Conservation (phyloP, 2,888 invertebrate species). For the Lymantria dispar region DNA sequence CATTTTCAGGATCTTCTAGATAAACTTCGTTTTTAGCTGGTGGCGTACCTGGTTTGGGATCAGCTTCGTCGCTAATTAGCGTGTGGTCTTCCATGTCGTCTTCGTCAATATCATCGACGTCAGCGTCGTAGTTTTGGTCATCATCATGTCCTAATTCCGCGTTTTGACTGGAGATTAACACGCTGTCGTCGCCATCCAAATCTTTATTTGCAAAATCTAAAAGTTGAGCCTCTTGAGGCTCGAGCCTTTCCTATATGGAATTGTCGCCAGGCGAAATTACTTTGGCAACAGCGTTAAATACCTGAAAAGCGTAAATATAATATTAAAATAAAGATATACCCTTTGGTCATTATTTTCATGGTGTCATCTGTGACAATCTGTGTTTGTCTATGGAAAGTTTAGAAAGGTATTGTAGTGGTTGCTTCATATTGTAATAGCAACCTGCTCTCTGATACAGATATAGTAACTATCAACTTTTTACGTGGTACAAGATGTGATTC, state of each 20-base stretch:
- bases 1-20: conserved; percentile 8
- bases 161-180: neutral
- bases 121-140: conserved; percentile 15
- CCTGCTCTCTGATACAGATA: too few relatives aligned
- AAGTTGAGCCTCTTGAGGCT: conserved; percentile 28
- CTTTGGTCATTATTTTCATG: too few relatives aligned
- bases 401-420: too few relatives aligned
- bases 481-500: too few relatives aligned
- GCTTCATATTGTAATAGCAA: too few relatives aligned
- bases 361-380: too few relatives aligned
- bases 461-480: too few relatives aligned
- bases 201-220: conserved; percentile 2
- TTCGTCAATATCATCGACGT: conserved; percentile 12
- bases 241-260: conserved; percentile 20
- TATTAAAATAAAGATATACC: neutral
- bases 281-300: conserved; percentile 43
- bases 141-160: neutral
- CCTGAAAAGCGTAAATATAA: conserved; percentile 39
- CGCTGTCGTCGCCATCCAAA: neutral
- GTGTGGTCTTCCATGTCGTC: neutral
- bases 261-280: neutral
- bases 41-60: neutral
- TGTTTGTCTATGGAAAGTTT: too few relatives aligned
- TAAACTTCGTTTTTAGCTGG: neutral
- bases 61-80: neutral